These are phyloP conservation scores for Thalpophila matura DNA, from an alignment of 2,888 invertebrate species.

Conservation along the genomic window DNA sequence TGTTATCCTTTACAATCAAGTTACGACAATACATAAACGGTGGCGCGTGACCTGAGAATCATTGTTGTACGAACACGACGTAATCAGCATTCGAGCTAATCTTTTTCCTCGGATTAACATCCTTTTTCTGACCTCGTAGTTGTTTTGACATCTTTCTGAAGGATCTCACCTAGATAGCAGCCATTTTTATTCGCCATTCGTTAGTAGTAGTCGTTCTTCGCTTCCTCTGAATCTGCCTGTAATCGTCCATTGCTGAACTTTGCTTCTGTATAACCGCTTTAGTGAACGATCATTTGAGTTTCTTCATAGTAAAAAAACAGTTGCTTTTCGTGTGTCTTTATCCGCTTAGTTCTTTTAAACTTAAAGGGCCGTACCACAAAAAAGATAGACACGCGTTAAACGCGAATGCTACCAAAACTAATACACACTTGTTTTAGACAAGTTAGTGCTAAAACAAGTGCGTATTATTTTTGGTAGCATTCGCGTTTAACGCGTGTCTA, in stretches of 20 bases:
- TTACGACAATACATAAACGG: slow-evolving; percentile 14
- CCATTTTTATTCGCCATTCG: slow-evolving; percentile 3
- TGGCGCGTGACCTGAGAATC: slow-evolving; percentile 17
- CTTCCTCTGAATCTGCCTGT: not conserved
- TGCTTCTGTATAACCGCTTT: too few relatives aligned
- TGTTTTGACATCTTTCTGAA: slow-evolving; percentile 11
- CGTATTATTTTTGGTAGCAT: too few relatives aligned
- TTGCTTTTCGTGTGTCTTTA: too few relatives aligned
- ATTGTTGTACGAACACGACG: slow-evolving; percentile 1
- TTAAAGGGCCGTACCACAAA: too few relatives aligned
- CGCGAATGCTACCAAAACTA: too few relatives aligned
- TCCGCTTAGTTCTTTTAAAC: too few relatives aligned
- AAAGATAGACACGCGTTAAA: too few relatives aligned
- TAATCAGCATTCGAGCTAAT: slow-evolving; percentile 24
- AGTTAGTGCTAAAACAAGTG: too few relatives aligned
- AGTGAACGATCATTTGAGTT: not conserved
- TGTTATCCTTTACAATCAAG: slow-evolving; percentile 26
- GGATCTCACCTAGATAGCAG: not conserved
- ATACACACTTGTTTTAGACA: too few relatives aligned
- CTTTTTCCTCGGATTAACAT: slow-evolving; percentile 27
- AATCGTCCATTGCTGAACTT: not conserved
- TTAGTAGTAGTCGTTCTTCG: too few relatives aligned
- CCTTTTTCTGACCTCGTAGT: slow-evolving; percentile 12
- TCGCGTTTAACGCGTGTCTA: too few relatives aligned
- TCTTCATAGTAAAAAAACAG: too few relatives aligned